These are phyloP conservation scores for Elymnias hypermnestra DNA, from an alignment of 1,140 invertebrate genomes.

Conservation along the genomic window DNA sequence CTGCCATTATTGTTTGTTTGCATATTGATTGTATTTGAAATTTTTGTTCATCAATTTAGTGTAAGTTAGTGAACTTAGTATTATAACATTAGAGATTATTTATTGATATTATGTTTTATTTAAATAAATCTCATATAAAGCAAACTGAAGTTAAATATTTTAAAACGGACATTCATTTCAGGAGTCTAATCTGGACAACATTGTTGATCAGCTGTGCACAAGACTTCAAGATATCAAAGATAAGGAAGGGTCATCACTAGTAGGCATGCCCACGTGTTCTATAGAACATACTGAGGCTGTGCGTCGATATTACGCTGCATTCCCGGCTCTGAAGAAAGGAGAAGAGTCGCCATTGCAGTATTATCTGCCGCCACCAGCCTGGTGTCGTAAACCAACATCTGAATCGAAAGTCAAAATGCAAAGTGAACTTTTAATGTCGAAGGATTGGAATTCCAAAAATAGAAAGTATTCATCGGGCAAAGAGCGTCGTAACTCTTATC, in stretches of 20 bases:
- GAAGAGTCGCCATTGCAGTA: slow-evolving; percentile 64
- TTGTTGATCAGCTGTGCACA: slow-evolving; percentile 64
- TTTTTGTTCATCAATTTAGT: background rate
- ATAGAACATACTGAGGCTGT: slow-evolving; percentile 71
- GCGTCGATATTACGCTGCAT: slow-evolving; percentile 74
- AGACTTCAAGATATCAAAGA: slow-evolving; percentile 64
- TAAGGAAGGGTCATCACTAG: slow-evolving; percentile 45
- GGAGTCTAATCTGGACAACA: slow-evolving; percentile 63
- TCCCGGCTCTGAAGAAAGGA: slow-evolving; percentile 71
- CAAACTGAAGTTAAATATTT: too few relatives aligned
- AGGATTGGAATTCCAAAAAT: slow-evolving; percentile 64
- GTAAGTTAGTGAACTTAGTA: too few relatives aligned
- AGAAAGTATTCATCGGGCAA: slow-evolving; percentile 52
- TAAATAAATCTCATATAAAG: too few relatives aligned
- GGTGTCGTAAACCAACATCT: slow-evolving; percentile 53
- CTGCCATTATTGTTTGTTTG: slow-evolving; percentile 27
- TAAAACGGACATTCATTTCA: slow-evolving; percentile 36
- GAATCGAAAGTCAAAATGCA: slow-evolving; percentile 60
- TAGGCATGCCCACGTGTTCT: slow-evolving; percentile 69
- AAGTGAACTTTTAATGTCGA: slow-evolving; percentile 53
- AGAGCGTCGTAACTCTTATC: slow-evolving; percentile 66
- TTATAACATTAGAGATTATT: too few relatives aligned
- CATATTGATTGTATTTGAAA: slow-evolving; percentile 12
- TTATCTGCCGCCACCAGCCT: slow-evolving; percentile 62
- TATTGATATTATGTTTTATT: too few relatives aligned